Evolutionary conservation across 2,113 vertebrate species (phyloP).

Genomic region (Dromas ardeola): DNA sequence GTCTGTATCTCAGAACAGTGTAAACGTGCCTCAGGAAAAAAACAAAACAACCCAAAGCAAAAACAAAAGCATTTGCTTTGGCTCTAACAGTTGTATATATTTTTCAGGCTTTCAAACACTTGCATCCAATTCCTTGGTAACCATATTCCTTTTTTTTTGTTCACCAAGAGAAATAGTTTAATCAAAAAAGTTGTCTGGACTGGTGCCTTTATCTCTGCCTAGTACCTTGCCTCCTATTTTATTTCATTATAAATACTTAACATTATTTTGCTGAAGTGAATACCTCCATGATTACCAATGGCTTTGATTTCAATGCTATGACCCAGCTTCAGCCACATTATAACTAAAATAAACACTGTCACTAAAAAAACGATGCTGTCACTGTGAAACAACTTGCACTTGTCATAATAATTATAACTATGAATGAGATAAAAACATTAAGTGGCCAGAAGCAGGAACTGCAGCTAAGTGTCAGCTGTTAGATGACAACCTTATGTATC

Average conservation of each 20-base stretch:
- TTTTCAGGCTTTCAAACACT: not conserved
- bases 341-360: not conserved
- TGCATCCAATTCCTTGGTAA: not conserved
- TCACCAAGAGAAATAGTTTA: not conserved
- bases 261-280: not conserved
- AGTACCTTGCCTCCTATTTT: not conserved
- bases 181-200: not conserved
- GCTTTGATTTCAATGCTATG: not conserved
- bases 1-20: not conserved
- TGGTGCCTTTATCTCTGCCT: not conserved
- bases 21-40: not conserved
- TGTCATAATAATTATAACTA: slow-evolving; percentile 46
- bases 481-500: not conserved
- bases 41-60: not conserved
- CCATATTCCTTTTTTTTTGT: not conserved
- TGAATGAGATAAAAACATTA: slow-evolving; percentile 29
- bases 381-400: not conserved
- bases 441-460: slow-evolving; percentile 10
- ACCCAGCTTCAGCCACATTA: not conserved
- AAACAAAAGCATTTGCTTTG: not conserved
- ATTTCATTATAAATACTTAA: not conserved
- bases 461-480: slow-evolving; percentile 31
- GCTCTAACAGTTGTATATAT: not conserved
- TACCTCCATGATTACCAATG: not conserved
- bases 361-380: not conserved